Percentiles rank a stretch among this genome's conserved stretches.
Evolutionary conservation across 2,113 vertebrate species (phyloP).

Genomic region (Nansenia antarctica): DNA sequence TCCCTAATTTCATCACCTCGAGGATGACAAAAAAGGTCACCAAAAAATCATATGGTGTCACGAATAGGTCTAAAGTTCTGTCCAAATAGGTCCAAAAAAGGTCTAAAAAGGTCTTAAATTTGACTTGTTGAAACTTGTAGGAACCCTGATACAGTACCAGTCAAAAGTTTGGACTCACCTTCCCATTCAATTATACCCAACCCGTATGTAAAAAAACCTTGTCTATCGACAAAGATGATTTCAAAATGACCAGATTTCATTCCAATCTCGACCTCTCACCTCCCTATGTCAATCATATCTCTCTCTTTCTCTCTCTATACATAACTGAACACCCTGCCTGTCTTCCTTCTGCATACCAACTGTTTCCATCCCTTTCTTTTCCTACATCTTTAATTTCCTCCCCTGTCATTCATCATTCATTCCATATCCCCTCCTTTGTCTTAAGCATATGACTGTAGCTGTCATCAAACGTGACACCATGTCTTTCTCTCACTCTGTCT

Average conservation of each 20-base stretch:
- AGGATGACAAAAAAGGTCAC: too few relatives aligned
- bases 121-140: too few relatives aligned
- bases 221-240: neutral
- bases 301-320: neutral
- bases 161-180: too few relatives aligned
- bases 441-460: neutral
- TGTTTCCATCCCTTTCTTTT: neutral
- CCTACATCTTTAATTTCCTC: neutral
- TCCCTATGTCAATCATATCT: neutral
- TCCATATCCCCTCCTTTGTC: neutral
- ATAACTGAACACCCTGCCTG: neutral
- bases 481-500: conserved; percentile 1
- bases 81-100: too few relatives aligned
- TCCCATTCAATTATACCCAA: too few relatives aligned
- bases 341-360: neutral
- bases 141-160: too few relatives aligned
- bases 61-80: too few relatives aligned
- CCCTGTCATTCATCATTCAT: neutral
- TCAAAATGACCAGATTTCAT: neutral
- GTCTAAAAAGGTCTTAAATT: too few relatives aligned
- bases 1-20: too few relatives aligned
- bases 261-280: neutral
- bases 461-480: neutral
- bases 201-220: too few relatives aligned
- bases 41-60: too few relatives aligned